Percentiles rank a stretch among this genome's conserved stretches.
phyloP scores from a whole-genome alignment of 2,888 invertebrate genomes.

The Amiota communis region DNA sequence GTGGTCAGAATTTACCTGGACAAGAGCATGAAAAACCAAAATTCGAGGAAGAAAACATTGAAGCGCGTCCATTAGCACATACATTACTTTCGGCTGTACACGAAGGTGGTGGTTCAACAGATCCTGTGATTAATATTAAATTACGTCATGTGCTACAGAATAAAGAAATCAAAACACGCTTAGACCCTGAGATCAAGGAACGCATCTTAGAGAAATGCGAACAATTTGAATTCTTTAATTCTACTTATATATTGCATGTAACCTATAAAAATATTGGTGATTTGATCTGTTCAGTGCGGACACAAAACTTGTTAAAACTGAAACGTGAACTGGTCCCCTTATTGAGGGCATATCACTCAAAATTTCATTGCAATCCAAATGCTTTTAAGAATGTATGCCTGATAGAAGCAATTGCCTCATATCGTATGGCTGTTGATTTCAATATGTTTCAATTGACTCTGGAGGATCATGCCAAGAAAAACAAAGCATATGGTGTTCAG shows the following conservation, averaged over 20 bases:
- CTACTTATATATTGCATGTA: constrained; percentile 46
- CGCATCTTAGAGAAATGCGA: constrained; percentile 41
- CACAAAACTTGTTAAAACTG: constrained; percentile 43
- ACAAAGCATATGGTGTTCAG: constrained; percentile 45
- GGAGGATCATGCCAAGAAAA: constrained; percentile 44
- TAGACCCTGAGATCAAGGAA: constrained; percentile 35
- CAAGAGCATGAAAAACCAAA: constrained; percentile 14
- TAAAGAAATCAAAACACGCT: not conserved
- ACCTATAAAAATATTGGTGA: constrained; percentile 41
- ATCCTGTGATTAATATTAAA: constrained; percentile 43
- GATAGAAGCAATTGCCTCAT: constrained; percentile 48
- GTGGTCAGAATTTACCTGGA: not conserved
- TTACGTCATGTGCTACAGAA: constrained; percentile 30
- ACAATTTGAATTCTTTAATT: constrained; percentile 34
- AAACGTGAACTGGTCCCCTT: constrained; percentile 42
- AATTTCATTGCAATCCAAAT: constrained; percentile 44
- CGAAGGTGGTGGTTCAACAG: constrained; percentile 48
- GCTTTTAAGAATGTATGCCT: constrained; percentile 49
- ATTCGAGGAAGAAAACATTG: not conserved
- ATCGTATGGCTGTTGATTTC: constrained; percentile 32
- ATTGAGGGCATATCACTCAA: constrained; percentile 42
- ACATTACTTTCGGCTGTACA: constrained; percentile 46
- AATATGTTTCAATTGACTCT: constrained; percentile 42
- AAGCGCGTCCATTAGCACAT: constrained; percentile 33
- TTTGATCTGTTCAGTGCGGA: constrained; percentile 50